Conservation (phyloP, 2,113 vertebrate genomes). For the Perca schrenkii region DNA sequence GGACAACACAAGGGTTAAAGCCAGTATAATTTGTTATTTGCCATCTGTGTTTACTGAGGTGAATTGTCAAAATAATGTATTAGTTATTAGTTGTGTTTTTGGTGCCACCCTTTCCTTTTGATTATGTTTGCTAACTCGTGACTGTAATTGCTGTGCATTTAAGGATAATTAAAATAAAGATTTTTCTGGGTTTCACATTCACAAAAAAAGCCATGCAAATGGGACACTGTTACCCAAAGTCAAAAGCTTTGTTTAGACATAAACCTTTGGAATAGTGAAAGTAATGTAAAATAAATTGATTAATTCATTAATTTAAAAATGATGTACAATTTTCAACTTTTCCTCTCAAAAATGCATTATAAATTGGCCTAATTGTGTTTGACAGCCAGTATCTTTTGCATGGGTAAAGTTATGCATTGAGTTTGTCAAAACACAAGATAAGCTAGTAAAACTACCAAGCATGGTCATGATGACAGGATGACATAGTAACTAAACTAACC, state of each 20-base stretch:
- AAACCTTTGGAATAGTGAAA: neutral
- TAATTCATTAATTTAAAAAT: neutral
- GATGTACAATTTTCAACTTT: neutral
- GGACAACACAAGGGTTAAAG: too few relatives aligned
- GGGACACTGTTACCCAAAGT: conserved; percentile 55
- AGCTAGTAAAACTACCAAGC: conserved; percentile 1
- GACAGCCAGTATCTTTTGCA: neutral
- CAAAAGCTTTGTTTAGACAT: conserved; percentile 1
- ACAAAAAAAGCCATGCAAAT: conserved; percentile 16
- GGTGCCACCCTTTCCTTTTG: neutral
- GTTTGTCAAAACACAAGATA: conserved; percentile 29
- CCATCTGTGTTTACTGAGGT: too few relatives aligned
- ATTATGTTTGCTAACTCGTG: conserved; percentile 16
- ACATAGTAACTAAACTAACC: too few relatives aligned
- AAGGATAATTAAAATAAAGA: conserved; percentile 36
- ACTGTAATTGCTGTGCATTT: conserved; percentile 34
- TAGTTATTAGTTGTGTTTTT: conserved; percentile 13
- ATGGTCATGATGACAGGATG: neutral
- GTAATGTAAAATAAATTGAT: neutral
- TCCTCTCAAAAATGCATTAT: neutral
- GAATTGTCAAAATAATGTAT: neutral
- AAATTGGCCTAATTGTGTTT: neutral
- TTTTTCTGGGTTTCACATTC: conserved; percentile 16
- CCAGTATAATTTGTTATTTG: neutral
- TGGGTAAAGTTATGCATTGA: neutral